Percentiles rank a stretch among this genome's conserved stretches.
Conservation (phyloP, 2,113 vertebrate species). For the Paradoxurus hermaphroditus region DNA sequence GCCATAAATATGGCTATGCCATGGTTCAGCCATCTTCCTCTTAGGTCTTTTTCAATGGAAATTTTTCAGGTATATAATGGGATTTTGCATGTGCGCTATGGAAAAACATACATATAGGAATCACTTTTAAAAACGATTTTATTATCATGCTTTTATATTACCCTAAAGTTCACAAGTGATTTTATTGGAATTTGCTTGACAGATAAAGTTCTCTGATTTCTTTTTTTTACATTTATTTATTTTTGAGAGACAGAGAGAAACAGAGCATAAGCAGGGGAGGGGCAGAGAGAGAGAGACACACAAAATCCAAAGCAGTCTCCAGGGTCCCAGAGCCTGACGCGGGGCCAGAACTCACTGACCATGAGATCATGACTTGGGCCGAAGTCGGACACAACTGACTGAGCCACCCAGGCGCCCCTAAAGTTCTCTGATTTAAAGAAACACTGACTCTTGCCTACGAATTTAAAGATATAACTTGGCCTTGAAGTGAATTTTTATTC, state of each 20-base stretch:
- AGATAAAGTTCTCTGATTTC: background rate
- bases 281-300: too few relatives aligned
- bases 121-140: background rate
- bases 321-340: too few relatives aligned
- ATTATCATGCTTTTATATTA: background rate
- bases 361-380: too few relatives aligned
- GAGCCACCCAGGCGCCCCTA: too few relatives aligned
- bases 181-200: background rate
- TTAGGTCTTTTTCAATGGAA: background rate
- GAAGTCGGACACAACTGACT: too few relatives aligned
- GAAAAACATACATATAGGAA: background rate
- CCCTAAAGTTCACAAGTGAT: background rate
- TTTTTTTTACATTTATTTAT: too few relatives aligned
- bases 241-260: too few relatives aligned
- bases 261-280: too few relatives aligned
- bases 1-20: fast-evolving
- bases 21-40: background rate
- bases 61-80: background rate
- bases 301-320: too few relatives aligned
- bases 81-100: background rate
- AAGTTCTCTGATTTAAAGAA: background rate
- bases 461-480: background rate
- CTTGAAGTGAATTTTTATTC: background rate
- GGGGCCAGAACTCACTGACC: too few relatives aligned
- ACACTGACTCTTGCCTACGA: background rate